Conservation (phyloP, 2,888 invertebrate species). For the Troides oblongomaculatus region DNA sequence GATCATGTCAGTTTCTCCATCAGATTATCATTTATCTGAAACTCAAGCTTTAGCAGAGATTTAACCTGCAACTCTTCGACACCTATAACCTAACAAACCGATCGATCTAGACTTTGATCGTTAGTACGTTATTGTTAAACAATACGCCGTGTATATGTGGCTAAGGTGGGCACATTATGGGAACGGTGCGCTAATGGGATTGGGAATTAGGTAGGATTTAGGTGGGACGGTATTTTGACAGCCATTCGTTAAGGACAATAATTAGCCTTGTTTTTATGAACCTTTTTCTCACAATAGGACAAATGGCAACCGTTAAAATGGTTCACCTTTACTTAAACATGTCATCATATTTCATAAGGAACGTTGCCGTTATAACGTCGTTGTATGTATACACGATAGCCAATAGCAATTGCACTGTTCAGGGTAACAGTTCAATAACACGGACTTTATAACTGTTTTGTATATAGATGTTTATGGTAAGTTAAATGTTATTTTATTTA, state of each 20-base stretch:
- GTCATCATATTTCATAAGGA: background rate
- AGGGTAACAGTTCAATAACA: background rate
- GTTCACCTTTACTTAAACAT: background rate
- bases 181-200: slow-evolving; percentile 62
- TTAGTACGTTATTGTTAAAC: slow-evolving; percentile 55
- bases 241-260: slow-evolving; percentile 41
- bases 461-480: too few relatives aligned
- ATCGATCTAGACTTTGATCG: slow-evolving; percentile 31
- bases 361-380: background rate
- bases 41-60: too few relatives aligned
- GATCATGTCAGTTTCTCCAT: too few relatives aligned
- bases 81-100: too few relatives aligned
- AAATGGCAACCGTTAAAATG: background rate
- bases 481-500: background rate
- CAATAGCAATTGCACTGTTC: background rate
- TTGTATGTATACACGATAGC: background rate
- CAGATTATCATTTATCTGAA: too few relatives aligned
- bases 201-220: slow-evolving; percentile 51
- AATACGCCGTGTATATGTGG: slow-evolving; percentile 44
- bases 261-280: slow-evolving; percentile 50
- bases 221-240: slow-evolving; percentile 46
- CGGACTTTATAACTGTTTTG: too few relatives aligned
- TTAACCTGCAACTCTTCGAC: too few relatives aligned
- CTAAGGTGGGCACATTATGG: slow-evolving; percentile 63
- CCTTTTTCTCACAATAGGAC: slow-evolving; percentile 37